A percentile compares a stretch with the other conserved stretches of the same genome.
Conservation (phyloP, 2,113 vertebrate species). For the Tautogolabrus adspersus region DNA sequence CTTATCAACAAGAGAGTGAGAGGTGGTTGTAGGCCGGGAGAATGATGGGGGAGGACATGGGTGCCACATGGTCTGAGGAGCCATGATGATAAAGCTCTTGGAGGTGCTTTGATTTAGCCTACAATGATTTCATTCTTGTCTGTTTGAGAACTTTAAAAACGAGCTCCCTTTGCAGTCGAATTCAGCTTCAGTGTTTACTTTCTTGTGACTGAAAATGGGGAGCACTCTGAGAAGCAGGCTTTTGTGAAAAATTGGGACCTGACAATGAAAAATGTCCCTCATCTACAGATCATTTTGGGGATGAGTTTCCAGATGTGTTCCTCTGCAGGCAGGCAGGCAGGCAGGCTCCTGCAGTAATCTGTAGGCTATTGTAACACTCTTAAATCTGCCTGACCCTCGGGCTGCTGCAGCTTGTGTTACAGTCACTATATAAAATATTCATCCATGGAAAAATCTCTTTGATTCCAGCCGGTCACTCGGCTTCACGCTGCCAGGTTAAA, state of each 20-base stretch:
- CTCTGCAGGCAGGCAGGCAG: not conserved
- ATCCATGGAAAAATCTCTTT: slow-evolving; percentile 79
- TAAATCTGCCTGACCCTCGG: slow-evolving; percentile 47
- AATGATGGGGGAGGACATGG: slow-evolving; percentile 45
- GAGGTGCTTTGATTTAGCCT: too few relatives aligned
- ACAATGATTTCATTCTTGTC: too few relatives aligned
- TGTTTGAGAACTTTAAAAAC: too few relatives aligned
- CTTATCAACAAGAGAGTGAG: slow-evolving; percentile 59
- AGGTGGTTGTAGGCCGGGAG: slow-evolving; percentile 45
- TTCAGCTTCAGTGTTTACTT: not conserved
- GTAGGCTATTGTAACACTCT: slow-evolving; percentile 23
- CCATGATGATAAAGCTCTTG: slow-evolving; percentile 20
- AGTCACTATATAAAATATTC: slow-evolving; percentile 81
- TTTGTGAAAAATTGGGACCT: slow-evolving; percentile 1
- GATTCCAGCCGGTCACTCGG: slow-evolving; percentile 61
- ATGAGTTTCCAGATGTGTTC: slow-evolving; percentile 28
- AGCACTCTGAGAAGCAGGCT: not conserved
- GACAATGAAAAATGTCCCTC: not conserved
- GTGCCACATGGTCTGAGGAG: slow-evolving; percentile 60
- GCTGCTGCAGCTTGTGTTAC: slow-evolving; percentile 72
- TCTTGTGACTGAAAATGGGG: too few relatives aligned
- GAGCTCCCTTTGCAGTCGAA: not conserved
- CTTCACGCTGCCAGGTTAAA: slow-evolving; percentile 45
- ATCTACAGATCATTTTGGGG: slow-evolving; percentile 5
- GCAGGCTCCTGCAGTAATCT: slow-evolving; percentile 36